Conservation (phyloP, 2,888 invertebrate genomes). For the Alloscopus bannaensis region DNA sequence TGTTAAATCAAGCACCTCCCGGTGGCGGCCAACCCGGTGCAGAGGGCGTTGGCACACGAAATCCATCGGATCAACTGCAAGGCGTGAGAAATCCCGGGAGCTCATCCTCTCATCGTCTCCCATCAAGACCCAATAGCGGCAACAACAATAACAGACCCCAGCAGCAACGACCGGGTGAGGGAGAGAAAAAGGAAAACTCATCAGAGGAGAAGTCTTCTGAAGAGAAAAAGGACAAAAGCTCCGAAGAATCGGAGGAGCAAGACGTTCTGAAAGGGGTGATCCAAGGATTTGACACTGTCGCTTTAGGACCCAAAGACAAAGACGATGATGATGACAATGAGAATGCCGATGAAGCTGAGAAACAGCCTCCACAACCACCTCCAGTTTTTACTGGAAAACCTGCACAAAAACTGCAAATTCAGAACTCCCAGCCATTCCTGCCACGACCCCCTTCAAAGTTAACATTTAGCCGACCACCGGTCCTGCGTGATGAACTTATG, state of each 20-base stretch:
- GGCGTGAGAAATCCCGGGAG: slow-evolving; percentile 36
- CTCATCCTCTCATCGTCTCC: slow-evolving; percentile 27
- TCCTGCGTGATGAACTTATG: slow-evolving; percentile 3
- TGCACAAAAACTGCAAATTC: slow-evolving; percentile 18
- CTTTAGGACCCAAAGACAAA: neutral
- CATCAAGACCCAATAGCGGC: slow-evolving; percentile 25
- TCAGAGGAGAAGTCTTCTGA: slow-evolving; percentile 52
- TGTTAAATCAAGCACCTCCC: neutral
- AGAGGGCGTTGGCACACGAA: neutral
- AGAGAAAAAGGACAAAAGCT: slow-evolving; percentile 28
- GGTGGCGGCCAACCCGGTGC: slow-evolving; percentile 7
- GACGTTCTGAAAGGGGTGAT: neutral
- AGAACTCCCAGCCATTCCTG: neutral
- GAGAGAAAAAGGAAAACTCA: slow-evolving; percentile 41
- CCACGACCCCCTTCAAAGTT: slow-evolving; percentile 15
- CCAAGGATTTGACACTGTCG: neutral
- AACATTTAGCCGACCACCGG: slow-evolving; percentile 11
- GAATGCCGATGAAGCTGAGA: neutral
- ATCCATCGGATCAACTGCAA: slow-evolving; percentile 20
- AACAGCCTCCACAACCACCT: slow-evolving; percentile 38
- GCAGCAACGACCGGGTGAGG: slow-evolving; percentile 18
- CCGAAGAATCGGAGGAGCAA: slow-evolving; percentile 25
- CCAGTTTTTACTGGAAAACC: slow-evolving; percentile 35
- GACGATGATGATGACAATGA: slow-evolving; percentile 14
- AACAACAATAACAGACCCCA: neutral